phyloP scores from a whole-genome alignment of 2,797 vertebrate genomes.

The Platyrinchus mystaceus region DNA sequence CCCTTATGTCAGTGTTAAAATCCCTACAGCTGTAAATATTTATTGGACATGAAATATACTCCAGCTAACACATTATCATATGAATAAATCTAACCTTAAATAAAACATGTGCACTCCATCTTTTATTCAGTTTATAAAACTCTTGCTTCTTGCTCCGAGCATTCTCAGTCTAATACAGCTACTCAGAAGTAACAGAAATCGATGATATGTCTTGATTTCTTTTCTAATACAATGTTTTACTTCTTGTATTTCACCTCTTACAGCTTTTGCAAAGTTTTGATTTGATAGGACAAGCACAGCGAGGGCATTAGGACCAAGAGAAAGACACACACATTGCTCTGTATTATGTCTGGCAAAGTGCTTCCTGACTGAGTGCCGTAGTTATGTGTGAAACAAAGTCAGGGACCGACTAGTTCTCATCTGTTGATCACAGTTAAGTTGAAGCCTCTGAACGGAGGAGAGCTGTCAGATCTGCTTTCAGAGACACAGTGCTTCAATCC shows the following conservation, averaged over 20 bases:
- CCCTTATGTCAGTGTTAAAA: constrained; percentile 23
- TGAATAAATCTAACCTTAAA: constrained; percentile 41
- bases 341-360: constrained; percentile 74
- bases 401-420: constrained; percentile 73
- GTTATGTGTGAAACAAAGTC: constrained; percentile 74
- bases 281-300: constrained; percentile 65
- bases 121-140: constrained; percentile 26
- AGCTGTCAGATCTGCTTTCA: constrained; percentile 63
- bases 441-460: constrained; percentile 56
- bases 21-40: constrained; percentile 49
- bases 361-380: constrained; percentile 57
- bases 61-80: constrained; percentile 17
- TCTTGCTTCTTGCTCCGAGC: not conserved
- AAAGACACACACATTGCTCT: constrained; percentile 51
- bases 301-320: constrained; percentile 81
- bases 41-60: constrained; percentile 20
- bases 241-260: not conserved
- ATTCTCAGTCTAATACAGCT: not conserved
- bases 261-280: constrained; percentile 33
- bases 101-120: constrained; percentile 11
- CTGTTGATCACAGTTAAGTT: constrained; percentile 75
- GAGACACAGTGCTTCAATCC: constrained; percentile 1
- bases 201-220: not conserved
- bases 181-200: not conserved
- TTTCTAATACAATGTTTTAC: not conserved